phyloP scores from a whole-genome alignment of 2,888 invertebrate genomes.

The Drosophila nr. fundita region DNA sequence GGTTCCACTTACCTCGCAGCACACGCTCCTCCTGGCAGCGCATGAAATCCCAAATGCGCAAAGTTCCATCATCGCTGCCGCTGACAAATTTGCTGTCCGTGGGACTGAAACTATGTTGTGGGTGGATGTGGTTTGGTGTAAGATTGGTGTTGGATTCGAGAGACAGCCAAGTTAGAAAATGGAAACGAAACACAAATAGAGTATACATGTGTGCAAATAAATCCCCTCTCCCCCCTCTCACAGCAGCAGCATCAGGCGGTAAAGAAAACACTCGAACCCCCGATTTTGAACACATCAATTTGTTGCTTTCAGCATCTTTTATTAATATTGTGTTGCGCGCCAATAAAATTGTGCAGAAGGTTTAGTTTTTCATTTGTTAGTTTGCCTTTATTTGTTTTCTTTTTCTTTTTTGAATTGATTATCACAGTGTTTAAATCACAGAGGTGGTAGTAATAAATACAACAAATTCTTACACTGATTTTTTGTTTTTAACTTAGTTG shows the following conservation, averaged over 20 bases:
- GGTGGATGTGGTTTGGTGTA: slow-evolving; percentile 6
- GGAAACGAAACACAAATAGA: slow-evolving; percentile 51
- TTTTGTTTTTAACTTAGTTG: slow-evolving; percentile 26
- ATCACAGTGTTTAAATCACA: slow-evolving; percentile 57
- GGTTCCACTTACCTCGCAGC: slow-evolving; percentile 88
- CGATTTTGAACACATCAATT: slow-evolving; percentile 57
- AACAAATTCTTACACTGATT: slow-evolving; percentile 33
- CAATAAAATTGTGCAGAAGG: slow-evolving; percentile 66
- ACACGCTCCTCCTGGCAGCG: slow-evolving; percentile 98
- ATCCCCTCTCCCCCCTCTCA: slow-evolving; percentile 4
- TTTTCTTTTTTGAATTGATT: slow-evolving; percentile 30
- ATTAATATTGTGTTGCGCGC: slow-evolving; percentile 52
- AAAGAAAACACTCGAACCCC: slow-evolving; percentile 80
- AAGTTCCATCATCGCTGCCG: slow-evolving; percentile 99
- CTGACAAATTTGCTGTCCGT: slow-evolving; percentile 99
- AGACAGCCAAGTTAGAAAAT: slow-evolving; percentile 55
- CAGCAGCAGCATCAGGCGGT: slow-evolving; percentile 28
- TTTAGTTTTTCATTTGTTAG: slow-evolving; percentile 28
- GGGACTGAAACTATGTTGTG: slow-evolving; percentile 95
- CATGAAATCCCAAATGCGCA: slow-evolving; percentile 99
- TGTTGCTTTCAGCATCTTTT: slow-evolving; percentile 60
- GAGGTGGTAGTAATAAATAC: slow-evolving; percentile 24
- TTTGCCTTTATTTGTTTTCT: slow-evolving; percentile 48
- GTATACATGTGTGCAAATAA: slow-evolving; percentile 9
- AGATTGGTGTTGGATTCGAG: slow-evolving; percentile 17